Base-by-base conservation (phyloP, 2,113 vertebrate genomes). In the Pycnonotus jocosus region DNA sequence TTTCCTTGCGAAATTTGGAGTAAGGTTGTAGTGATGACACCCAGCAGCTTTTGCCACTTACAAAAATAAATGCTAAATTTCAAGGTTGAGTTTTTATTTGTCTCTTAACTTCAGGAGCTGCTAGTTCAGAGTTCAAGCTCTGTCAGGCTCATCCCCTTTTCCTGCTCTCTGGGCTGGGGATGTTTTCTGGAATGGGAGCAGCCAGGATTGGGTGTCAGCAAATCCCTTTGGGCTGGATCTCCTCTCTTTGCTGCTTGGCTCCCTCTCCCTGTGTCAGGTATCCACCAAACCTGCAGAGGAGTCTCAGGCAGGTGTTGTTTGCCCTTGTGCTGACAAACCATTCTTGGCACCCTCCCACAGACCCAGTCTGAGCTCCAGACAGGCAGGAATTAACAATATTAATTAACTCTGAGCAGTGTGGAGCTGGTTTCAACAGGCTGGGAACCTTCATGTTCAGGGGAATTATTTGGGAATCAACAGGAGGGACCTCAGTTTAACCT, bases 401-500 rank as follows among this genome's bases (percentile, higher is more conserved):
- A 62, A 65, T 89, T 65, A 57, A 60, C 65, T 61, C 27, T 16
- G 62, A 86, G 79, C 61, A 24, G 15, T 9, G 10, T 19, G 53
- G 68, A n/a, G 80, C 50, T 44, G 48, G 3, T 70, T 65, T 69
- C 33, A 89, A 23, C 58, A 48, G 22, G 10, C 3, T 69, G 57
- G n/a, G 76, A n/a, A 48, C 22, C 30, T 82, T 92, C 88, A 53
- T 42, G 72, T 82, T 90, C 70, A 21, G 73, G 53, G 56, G 28
- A 66, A 22, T 37, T 62, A 12, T 15, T 42, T 62, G 70, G 70
- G 74, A 35, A 35, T 16, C n/a, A 61, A 4, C 40, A 28, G 40
- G 72, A 92, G 54, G 37, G 56, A 74, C 80, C 85, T 96, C n/a
- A 16, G 21, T 90, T 96, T 85, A 54, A 94, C 56, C 94, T 85